Conservation (phyloP, 2,888 invertebrate genomes). For the Diploptera punctata region DNA sequence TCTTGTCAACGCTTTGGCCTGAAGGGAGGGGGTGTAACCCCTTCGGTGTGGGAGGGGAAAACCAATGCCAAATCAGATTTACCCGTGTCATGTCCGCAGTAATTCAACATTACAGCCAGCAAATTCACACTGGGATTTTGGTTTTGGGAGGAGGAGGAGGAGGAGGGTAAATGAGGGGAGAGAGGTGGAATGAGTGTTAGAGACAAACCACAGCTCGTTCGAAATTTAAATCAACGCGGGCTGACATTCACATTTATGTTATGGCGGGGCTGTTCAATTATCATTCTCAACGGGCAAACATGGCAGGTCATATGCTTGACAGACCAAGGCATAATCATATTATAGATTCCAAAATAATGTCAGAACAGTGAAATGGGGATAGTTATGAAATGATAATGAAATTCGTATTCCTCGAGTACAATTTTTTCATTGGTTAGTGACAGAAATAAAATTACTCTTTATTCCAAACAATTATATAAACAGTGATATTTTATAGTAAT, state of each 20-base stretch:
- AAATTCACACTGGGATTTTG: slow-evolving; percentile 36
- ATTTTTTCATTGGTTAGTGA: no score
- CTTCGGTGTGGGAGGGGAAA: slow-evolving; percentile 3
- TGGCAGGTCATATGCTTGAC: no score
- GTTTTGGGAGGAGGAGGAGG: neutral
- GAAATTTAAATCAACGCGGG: slow-evolving; percentile 28
- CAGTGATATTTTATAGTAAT: no score
- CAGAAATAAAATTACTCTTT: no score
- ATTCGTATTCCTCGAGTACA: no score
- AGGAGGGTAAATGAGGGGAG: neutral
- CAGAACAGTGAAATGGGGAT: no score
- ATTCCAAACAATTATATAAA: no score
- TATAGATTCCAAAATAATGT: no score
- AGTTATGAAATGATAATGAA: no score
- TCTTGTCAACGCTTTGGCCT: slow-evolving; percentile 25
- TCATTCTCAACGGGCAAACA: no score
- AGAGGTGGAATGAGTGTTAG: neutral
- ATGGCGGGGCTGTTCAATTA: no score
- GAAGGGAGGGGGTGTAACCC: slow-evolving; percentile 11
- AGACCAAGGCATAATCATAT: no score
- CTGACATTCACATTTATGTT: slow-evolving; percentile 13
- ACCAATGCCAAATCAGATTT: slow-evolving; percentile 37
- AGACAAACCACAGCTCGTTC: slow-evolving; percentile 24
- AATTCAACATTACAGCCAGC: slow-evolving; percentile 36
- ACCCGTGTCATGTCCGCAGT: slow-evolving; percentile 32